Evolutionary conservation across 2,797 vertebrate genomes (phyloP).

Genomic region (Epinephelus awoara): DNA sequence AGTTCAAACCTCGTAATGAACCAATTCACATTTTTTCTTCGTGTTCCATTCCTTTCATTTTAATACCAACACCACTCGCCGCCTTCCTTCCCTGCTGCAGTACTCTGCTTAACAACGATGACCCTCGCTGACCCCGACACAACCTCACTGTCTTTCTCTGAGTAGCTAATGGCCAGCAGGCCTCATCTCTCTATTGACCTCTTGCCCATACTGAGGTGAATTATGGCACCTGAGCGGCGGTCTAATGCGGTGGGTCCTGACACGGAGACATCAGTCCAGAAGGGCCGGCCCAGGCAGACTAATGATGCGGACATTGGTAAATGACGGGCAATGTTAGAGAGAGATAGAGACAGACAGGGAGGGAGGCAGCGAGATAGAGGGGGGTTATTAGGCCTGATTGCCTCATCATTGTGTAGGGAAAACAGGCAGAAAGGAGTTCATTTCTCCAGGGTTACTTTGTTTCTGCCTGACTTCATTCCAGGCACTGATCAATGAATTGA

Average conservation of each 20-base stretch:
- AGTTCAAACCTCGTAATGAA: constrained; percentile 53
- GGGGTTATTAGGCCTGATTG: constrained; percentile 77
- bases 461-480: constrained; percentile 72
- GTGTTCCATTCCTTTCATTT: constrained; percentile 67
- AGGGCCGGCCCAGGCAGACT: constrained; percentile 68
- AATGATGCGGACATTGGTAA: constrained; percentile 82
- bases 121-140: constrained; percentile 72
- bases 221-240: constrained; percentile 79
- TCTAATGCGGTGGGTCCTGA: constrained; percentile 78
- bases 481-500: constrained; percentile 84
- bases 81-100: constrained; percentile 21
- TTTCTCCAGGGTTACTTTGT: constrained; percentile 75
- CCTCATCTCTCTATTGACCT: constrained; percentile 82
- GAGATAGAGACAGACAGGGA: constrained; percentile 43
- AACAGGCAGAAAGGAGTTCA: constrained; percentile 73
- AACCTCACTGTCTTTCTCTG: constrained; percentile 75
- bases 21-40: constrained; percentile 52
- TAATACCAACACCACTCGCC: constrained; percentile 63
- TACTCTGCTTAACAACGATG: constrained; percentile 68
- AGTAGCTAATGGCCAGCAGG: constrained; percentile 79
- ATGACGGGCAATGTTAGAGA: constrained; percentile 76
- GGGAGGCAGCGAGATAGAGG: constrained; percentile 7
- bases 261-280: constrained; percentile 79
- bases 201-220: constrained; percentile 76
- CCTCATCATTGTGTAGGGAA: constrained; percentile 76